These are phyloP conservation scores for Tipula confusa DNA, from an alignment of 2,888 invertebrate genomes.

Conservation along the genomic window DNA sequence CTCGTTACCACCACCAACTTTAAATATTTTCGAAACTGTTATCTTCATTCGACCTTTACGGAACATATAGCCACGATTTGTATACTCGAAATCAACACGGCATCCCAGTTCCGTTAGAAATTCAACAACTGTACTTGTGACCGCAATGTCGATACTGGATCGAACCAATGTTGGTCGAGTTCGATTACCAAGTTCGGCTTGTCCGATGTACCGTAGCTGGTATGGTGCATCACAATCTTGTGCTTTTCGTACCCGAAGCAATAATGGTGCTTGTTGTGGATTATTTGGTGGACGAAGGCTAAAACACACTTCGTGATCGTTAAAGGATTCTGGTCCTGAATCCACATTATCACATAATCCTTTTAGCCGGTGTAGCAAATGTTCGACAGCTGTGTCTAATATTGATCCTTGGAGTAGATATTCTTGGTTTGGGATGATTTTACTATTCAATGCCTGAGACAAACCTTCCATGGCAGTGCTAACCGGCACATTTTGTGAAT, in stretches of 20 bases:
- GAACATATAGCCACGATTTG: conserved; percentile 90
- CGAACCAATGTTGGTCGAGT: conserved; percentile 84
- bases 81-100: conserved; percentile 88
- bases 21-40: conserved; percentile 90
- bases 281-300: conserved; percentile 67
- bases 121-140: conserved; percentile 82
- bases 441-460: conserved; percentile 72
- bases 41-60: conserved; percentile 96
- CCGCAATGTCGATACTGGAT: conserved; percentile 88
- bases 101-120: conserved; percentile 90
- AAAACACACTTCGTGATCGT: conserved; percentile 90
- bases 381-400: conserved; percentile 84
- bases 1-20: conserved; percentile 70
- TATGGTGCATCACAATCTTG: conserved; percentile 63
- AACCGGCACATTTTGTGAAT: conserved; percentile 29
- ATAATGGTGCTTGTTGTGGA: conserved; percentile 59
- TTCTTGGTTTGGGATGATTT: conserved; percentile 89
- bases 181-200: conserved; percentile 85
- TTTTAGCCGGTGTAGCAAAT: conserved; percentile 75
- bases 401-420: conserved; percentile 80
- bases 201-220: conserved; percentile 88
- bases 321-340: conserved; percentile 83
- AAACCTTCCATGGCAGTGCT: conserved; percentile 69
- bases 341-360: conserved; percentile 93
- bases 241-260: conserved; percentile 78